Base-by-base conservation (phyloP, 2,888 invertebrate species). In the Erebia ligea region DNA sequence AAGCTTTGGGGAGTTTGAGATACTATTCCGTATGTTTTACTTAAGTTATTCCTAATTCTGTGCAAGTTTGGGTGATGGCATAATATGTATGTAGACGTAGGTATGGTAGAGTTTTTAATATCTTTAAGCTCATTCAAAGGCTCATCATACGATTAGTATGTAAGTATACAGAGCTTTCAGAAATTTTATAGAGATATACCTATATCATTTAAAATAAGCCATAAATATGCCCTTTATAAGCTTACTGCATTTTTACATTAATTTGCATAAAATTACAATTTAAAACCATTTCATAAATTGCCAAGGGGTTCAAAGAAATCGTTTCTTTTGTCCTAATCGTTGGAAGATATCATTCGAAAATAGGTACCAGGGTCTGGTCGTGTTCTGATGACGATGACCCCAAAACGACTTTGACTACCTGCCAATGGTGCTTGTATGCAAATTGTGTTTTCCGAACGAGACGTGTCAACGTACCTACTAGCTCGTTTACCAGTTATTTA, bases 331-430 rank as follows among this genome's bases (percentile, higher is more conserved):
- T 84, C 86, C 84, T 86, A 89, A 90, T 86, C 84, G 80, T 79
- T 78, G 79, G 84, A 79, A 90, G 88, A 90, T 91, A 90, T 91
- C 89, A 86, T 82, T 82, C 84, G 81, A 82, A 86, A 84, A 86
- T 85, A 80, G 75, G 75, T 76, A 83, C 81, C 83, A 56, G 81
- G 86, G 85, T 87, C 86, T 84, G 87, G 89, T 88, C 85, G 81
- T 82, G 76, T 76, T 84, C 79, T 81, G 84, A 87, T 87, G 90
- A 89, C 91, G 89, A 90, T 90, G 92, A 92, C 92, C 93, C 84
- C 88, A 70, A 77, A 79, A 77, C 74, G 71, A 67, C 76, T 75
- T 75, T 79, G 79, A 79, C 89, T 92, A 91, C 92, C 92, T 92
- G 93, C 85, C 84, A 79, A 83, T 81, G 82, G 77, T 83, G 87